Percentiles rank a stretch among this genome's conserved stretches.
Evolutionary conservation across 2,113 vertebrate species (phyloP).

Genomic region (Serilophus lunatus): DNA sequence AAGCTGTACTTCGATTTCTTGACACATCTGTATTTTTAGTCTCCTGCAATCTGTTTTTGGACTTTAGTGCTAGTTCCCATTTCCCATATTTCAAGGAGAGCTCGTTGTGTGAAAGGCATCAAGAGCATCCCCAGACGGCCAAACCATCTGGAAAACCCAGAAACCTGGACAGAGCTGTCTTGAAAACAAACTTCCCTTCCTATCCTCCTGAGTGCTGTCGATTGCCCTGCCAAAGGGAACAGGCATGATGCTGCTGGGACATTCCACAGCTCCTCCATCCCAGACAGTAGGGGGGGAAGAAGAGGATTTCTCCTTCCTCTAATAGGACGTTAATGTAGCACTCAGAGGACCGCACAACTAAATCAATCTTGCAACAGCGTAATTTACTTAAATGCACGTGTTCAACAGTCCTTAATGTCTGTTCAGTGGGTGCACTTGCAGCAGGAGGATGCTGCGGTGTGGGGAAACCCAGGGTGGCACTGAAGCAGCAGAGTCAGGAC

Average conservation of each 20-base stretch:
- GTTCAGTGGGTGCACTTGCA: accelerated
- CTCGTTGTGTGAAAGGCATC: neutral
- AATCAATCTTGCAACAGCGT: neutral
- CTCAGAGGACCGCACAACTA: accelerated
- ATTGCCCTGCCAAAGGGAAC: neutral
- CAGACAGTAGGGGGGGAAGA: accelerated
- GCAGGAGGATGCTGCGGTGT: neutral
- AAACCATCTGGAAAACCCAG: slow-evolving; percentile 46
- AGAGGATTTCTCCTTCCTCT: neutral
- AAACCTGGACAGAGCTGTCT: neutral
- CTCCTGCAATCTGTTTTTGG: neutral
- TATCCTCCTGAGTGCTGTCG: accelerated
- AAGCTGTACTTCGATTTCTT: neutral
- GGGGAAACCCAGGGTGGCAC: accelerated
- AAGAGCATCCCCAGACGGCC: slow-evolving; percentile 4
- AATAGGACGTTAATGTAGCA: accelerated
- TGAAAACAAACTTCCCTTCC: neutral
- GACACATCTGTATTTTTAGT: slow-evolving; percentile 20
- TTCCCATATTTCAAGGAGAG: neutral
- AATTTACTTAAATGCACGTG: accelerated
- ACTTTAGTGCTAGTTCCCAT: neutral
- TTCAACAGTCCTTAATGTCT: accelerated
- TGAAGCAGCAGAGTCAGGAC: accelerated
- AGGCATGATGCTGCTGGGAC: neutral
- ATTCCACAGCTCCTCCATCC: neutral